phyloP scores from a whole-genome alignment of 2,888 invertebrate species.

The Microdon myrmicae region DNA sequence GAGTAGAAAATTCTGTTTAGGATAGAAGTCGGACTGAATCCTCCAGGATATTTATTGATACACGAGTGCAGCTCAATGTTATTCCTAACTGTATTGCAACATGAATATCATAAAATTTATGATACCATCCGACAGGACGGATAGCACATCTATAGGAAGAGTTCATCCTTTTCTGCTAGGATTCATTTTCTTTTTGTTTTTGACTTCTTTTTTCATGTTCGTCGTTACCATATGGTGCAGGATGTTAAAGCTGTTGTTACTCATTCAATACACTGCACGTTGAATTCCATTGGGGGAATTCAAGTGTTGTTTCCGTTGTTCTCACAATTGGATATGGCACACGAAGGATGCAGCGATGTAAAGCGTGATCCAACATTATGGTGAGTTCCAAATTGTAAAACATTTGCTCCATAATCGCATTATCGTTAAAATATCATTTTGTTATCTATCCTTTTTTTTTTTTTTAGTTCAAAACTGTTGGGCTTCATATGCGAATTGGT shows the following conservation, averaged over 20 bases:
- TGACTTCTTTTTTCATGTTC: slow-evolving; percentile 19
- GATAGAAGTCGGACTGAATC: slow-evolving; percentile 13
- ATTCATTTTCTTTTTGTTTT: slow-evolving; percentile 18
- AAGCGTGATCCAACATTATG: slow-evolving; percentile 90
- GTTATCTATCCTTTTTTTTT: slow-evolving; percentile 9
- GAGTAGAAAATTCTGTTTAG: neutral
- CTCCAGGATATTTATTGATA: slow-evolving; percentile 36
- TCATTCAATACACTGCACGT: slow-evolving; percentile 97
- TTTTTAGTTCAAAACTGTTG: slow-evolving; percentile 86
- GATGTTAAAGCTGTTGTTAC: slow-evolving; percentile 99
- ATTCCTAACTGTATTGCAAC: slow-evolving; percentile 26
- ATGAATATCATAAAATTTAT: slow-evolving; percentile 40
- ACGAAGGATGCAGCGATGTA: slow-evolving; percentile 83
- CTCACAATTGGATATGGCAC: slow-evolving; percentile 94
- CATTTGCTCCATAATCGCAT: no score
- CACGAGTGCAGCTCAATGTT: slow-evolving; percentile 25
- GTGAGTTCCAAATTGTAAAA: no score
- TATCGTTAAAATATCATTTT: slow-evolving; percentile 17
- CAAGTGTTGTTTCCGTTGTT: slow-evolving; percentile 98
- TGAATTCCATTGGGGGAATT: slow-evolving; percentile 98
- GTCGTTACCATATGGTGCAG: slow-evolving; percentile 67
- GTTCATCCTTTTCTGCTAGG: slow-evolving; percentile 9
- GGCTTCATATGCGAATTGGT: slow-evolving; percentile 97
- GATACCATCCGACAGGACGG: no score
- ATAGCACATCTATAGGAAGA: neutral